Evolutionary conservation across 2,888 invertebrate genomes (phyloP).

Genomic region (Sclerodermus sp.): DNA sequence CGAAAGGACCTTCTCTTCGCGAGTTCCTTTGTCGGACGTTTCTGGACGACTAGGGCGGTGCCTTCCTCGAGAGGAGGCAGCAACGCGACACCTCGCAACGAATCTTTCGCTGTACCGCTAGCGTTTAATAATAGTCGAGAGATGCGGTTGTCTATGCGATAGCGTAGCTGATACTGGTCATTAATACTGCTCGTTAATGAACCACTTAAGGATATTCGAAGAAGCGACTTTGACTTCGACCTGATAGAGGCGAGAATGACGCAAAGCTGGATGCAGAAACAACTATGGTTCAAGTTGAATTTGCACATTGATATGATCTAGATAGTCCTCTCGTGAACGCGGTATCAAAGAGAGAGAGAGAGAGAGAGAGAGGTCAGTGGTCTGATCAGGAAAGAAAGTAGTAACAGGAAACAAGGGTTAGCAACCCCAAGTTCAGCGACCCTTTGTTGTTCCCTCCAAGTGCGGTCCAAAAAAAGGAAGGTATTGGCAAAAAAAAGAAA

Average conservation of each 20-base stretch:
- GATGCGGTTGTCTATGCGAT: no score
- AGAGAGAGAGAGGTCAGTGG: slow-evolving; percentile 4
- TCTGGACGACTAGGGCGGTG: neutral
- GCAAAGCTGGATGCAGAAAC: no score
- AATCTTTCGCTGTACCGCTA: slow-evolving; percentile 6
- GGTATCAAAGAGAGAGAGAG: neutral
- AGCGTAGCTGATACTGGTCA: no score
- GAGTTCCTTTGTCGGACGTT: neutral
- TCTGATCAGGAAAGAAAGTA: slow-evolving; percentile 15
- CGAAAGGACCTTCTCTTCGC: neutral
- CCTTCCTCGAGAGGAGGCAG: no score
- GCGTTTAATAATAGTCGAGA: neutral
- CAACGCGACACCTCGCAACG: slow-evolving; percentile 2
- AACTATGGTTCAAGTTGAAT: no score
- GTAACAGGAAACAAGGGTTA: slow-evolving; percentile 31
- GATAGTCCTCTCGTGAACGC: neutral
- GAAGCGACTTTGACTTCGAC: no score
- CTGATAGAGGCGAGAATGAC: no score
- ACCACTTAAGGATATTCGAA: no score
- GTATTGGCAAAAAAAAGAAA: slow-evolving; percentile 28
- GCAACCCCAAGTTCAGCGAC: slow-evolving; percentile 37
- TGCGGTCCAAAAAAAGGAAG: slow-evolving; percentile 27
- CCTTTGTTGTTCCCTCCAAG: slow-evolving; percentile 27
- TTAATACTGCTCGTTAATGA: no score
- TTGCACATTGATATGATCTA: no score